Conservation (phyloP, 1,140 invertebrate species). For the Leptopilina clavipes region DNA sequence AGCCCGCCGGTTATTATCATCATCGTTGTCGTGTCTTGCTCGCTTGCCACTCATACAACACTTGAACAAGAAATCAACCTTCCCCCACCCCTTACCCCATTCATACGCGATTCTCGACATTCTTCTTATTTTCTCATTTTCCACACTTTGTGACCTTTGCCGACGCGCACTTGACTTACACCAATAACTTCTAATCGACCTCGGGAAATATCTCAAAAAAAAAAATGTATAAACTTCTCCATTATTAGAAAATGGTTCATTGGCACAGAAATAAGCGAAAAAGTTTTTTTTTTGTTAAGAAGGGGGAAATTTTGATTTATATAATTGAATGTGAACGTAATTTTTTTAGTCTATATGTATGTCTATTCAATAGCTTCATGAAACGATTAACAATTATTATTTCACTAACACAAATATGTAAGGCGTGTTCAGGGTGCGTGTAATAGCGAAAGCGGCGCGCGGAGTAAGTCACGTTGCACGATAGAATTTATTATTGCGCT, state of each 20-base stretch:
- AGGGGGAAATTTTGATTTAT: too few species aligned
- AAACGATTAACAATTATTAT: constrained; percentile 68
- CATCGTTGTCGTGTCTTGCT: neutral
- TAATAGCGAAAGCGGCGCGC: constrained; percentile 43
- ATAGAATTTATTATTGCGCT: constrained; percentile 68
- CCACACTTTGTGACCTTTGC: constrained; percentile 23
- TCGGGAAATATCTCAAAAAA: neutral
- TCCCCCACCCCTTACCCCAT: neutral
- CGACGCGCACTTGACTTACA: constrained; percentile 29
- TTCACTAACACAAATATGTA: constrained; percentile 53
- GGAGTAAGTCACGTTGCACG: constrained; percentile 68
- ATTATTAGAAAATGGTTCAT: neutral
- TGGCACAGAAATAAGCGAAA: neutral
- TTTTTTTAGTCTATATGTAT: too few species aligned
- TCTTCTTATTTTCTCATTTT: constrained; percentile 18
- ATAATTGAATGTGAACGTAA: too few species aligned
- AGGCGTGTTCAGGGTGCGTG: constrained; percentile 46
- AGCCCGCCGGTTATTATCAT: constrained; percentile 28
- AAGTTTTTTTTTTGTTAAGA: too few species aligned
- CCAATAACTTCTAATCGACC: constrained; percentile 3
- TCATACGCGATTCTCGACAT: constrained; percentile 13
- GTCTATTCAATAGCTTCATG: constrained; percentile 22
- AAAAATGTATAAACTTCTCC: neutral
- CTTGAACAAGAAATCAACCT: neutral
- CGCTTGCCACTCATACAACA: constrained; percentile 22